Base-by-base conservation (phyloP, 2,888 invertebrate genomes). In the Choristoneura rosaceana region DNA sequence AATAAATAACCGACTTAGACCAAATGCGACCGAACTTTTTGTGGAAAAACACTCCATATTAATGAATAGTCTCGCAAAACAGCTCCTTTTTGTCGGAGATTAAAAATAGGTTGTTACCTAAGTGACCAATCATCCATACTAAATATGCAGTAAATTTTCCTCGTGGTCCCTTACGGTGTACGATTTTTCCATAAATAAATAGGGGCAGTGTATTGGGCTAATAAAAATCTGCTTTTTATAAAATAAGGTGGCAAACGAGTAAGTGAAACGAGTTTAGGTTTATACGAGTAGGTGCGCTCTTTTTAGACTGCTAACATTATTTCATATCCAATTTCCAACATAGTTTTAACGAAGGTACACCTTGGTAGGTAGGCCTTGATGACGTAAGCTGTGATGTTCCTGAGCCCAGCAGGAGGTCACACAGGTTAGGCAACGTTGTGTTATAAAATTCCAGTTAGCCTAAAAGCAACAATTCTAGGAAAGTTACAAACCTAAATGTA, bases 381-480 rank as follows among this genome's bases (percentile, higher is more conserved):
- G 45, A 45, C 45, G 45, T 45, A 14, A 45, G 45, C 45, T 45
- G 12, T 12, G 45, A 12, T 45, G 12, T 10, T 12, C 45, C 45
- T 12, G 45, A n/a, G 47, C 47, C n/a, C 47, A 47, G 47, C n/a
- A 47, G 47, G 12, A 47, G 45, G 47, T 47, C 47, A 14, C 5
- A n/a, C n/a, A n/a, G n/a, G n/a, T 14, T 47, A 47, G 47, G 7
- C 7, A 47, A n/a, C 47, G n/a, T 47, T n/a, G n/a, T 47, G n/a
- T 47, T n/a, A 47, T 47, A n/a, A 47, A 47, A 47, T 47, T 47
- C 47, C n/a, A 47, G 47, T 47, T 47, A 47, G n/a, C 43, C 43
- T 9, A 43, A 12, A 10, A 43, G 43, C 43, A 43, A 43, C 12
- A 43, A 12, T 43, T 43, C 43, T n/a, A n/a, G 47, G 47, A n/a